These are phyloP conservation scores for Caerostris extrusa DNA, from an alignment of 1,140 invertebrate species.

Conservation along the genomic window DNA sequence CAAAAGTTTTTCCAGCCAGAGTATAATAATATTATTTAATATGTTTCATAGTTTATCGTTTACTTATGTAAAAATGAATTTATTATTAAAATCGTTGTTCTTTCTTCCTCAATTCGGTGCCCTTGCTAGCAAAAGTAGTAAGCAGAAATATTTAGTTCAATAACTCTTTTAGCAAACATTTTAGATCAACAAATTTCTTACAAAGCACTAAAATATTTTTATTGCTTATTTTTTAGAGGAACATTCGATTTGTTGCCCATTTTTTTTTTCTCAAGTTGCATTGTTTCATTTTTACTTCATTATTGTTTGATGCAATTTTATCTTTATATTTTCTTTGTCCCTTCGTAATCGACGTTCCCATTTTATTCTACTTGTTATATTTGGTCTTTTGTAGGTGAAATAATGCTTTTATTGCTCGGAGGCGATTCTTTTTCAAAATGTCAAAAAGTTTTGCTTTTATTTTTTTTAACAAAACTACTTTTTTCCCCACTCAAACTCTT, in stretches of 20 bases:
- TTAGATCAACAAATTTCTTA: not conserved
- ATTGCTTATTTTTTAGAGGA: not conserved
- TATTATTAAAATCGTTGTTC: too few relatives aligned
- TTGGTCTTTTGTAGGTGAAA: conserved; percentile 65
- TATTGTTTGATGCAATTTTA: conserved; percentile 37
- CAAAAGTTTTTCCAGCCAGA: too few relatives aligned
- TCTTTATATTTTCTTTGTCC: conserved; percentile 27
- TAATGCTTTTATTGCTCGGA: conserved; percentile 52
- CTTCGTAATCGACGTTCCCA: conserved; percentile 27
- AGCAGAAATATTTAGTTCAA: too few relatives aligned
- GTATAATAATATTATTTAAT: too few relatives aligned
- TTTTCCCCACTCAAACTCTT: conserved; percentile 8
- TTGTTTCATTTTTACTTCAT: conserved; percentile 37
- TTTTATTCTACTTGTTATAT: conserved; percentile 21
- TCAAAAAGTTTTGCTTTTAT: conserved; percentile 37
- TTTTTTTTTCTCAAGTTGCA: not conserved
- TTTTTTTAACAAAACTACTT: not conserved
- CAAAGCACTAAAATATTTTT: not conserved
- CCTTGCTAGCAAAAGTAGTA: too few relatives aligned
- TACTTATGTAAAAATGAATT: too few relatives aligned
- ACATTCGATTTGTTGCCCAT: not conserved
- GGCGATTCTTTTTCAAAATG: conserved; percentile 42
- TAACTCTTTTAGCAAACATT: not conserved
- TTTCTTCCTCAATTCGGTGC: too few relatives aligned
- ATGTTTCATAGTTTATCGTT: too few relatives aligned